Evolutionary conservation across 2,888 invertebrate genomes (phyloP).

Genomic region (Philaethria dido): DNA sequence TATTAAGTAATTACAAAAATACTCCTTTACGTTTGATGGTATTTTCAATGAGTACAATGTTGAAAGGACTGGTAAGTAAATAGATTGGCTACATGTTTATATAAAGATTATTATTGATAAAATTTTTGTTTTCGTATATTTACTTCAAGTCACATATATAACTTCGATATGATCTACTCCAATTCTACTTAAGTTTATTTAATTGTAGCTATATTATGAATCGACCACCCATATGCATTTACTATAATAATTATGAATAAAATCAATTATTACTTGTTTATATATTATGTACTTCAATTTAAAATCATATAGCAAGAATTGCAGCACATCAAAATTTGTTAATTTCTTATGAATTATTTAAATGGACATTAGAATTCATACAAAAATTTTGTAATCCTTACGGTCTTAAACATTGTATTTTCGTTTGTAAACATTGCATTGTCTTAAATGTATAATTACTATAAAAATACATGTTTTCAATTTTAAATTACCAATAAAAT

Average conservation of each 20-base stretch:
- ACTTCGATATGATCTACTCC: not conserved
- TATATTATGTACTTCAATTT: too few species aligned
- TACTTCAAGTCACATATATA: too few species aligned
- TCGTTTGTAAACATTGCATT: too few species aligned
- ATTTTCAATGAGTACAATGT: constrained; percentile 47
- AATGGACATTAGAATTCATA: too few species aligned
- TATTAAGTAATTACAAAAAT: not conserved
- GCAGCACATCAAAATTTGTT: too few species aligned
- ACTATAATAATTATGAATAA: not conserved
- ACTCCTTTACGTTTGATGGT: constrained; percentile 2
- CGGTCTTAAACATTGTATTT: too few species aligned
- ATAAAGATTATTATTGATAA: not conserved
- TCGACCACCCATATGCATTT: not conserved
- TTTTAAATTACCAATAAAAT: not conserved
- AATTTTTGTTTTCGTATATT: not conserved
- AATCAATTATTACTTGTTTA: not conserved
- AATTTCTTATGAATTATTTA: too few species aligned
- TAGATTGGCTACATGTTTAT: not conserved
- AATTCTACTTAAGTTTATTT: not conserved
- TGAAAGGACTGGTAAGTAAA: constrained; percentile 56
- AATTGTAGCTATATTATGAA: not conserved
- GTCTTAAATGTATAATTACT: too few species aligned
- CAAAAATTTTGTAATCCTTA: too few species aligned
- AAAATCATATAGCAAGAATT: too few species aligned
- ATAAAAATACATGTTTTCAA: not conserved